Evolutionary conservation across 1,140 invertebrate species (phyloP).

Genomic region (Nautilus pompilius): DNA sequence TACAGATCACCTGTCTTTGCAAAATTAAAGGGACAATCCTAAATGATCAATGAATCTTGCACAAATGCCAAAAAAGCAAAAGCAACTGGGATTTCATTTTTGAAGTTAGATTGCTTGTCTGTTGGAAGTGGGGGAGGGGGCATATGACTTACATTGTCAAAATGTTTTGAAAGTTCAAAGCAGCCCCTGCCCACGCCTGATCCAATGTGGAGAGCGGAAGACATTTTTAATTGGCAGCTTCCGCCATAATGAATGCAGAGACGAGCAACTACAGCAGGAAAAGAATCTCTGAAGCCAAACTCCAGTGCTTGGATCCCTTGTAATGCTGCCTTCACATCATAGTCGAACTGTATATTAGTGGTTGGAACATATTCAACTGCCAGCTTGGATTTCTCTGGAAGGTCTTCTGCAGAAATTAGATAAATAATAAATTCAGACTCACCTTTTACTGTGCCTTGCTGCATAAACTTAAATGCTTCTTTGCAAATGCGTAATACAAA

Average conservation of each 20-base stretch:
- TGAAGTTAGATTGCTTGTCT: no score
- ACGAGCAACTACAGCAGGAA: conserved; percentile 24
- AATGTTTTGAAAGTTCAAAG: conserved; percentile 33
- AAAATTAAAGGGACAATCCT: no score
- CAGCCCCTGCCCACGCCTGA: conserved; percentile 33
- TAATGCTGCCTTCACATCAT: conserved; percentile 26
- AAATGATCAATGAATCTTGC: no score
- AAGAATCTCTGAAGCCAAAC: conserved; percentile 44
- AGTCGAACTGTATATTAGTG: conserved; percentile 34
- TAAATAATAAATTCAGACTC: no score
- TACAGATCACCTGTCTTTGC: no score
- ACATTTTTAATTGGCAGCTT: conserved; percentile 13
- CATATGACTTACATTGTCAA: conserved; percentile 37
- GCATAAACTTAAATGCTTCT: no score
- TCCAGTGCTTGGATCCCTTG: conserved; percentile 42
- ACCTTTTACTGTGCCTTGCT: no score
- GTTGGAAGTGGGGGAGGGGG: no score
- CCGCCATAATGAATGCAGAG: conserved; percentile 19
- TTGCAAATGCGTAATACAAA: no score
- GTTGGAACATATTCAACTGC: conserved; percentile 17
- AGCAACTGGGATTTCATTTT: no score
- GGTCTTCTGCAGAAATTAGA: no score
- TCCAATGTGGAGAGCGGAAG: conserved; percentile 33
- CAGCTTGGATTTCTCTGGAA: conserved; percentile 10
- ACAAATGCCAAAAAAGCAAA: no score